Conservation (phyloP, 2,888 invertebrate genomes). For the Polylopha cassiicola region DNA sequence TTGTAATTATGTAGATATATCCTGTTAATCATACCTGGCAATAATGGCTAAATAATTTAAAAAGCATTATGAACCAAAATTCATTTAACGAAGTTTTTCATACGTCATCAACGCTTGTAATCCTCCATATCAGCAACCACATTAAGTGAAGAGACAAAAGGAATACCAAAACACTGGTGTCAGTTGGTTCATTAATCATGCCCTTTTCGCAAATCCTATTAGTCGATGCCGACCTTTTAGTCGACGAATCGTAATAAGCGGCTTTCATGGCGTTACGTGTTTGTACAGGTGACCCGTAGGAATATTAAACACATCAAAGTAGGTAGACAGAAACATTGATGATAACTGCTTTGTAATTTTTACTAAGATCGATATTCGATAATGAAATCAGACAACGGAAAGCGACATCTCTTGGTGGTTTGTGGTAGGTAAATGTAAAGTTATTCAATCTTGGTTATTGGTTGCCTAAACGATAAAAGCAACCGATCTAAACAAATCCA, state of each 20-base stretch:
- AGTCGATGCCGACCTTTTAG: constrained; percentile 38
- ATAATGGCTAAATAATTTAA: too few species aligned
- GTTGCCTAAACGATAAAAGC: too few species aligned
- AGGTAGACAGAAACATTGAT: neutral
- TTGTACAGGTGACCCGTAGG: constrained; percentile 13
- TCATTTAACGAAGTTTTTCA: constrained; percentile 1
- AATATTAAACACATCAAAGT: constrained; percentile 6
- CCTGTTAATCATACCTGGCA: too few species aligned
- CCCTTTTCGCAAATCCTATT: constrained; percentile 44
- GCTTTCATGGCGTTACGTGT: constrained; percentile 28
- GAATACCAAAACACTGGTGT: constrained; percentile 30
- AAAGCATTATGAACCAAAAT: neutral
- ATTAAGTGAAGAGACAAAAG: constrained; percentile 26
- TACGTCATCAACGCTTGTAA: constrained; percentile 11
- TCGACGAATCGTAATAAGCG: constrained; percentile 36
- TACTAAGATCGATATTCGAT: neutral
- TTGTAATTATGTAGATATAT: too few species aligned
- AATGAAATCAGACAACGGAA: too few species aligned
- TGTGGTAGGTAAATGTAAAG: too few species aligned
- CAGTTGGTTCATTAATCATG: constrained; percentile 45
- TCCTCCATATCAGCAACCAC: constrained; percentile 8
- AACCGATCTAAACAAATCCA: too few species aligned
- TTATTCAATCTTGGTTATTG: too few species aligned
- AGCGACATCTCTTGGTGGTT: too few species aligned
- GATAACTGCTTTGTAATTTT: neutral